phyloP scores from a whole-genome alignment of 2,888 invertebrate genomes.

The Chrysolina haemoptera region DNA sequence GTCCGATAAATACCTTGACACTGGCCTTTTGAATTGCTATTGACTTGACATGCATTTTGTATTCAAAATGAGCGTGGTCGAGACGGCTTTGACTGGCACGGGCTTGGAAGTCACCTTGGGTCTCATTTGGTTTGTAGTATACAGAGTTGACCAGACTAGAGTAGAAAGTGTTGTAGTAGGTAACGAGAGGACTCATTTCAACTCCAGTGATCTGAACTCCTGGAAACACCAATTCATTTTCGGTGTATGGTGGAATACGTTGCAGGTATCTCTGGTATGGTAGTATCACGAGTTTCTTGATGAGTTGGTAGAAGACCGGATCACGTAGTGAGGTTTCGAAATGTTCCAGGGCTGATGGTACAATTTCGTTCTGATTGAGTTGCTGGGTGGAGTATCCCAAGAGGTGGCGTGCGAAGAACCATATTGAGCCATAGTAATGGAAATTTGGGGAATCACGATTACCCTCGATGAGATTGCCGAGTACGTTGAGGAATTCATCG shows the following conservation, averaged over 20 bases:
- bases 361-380: constrained; percentile 67
- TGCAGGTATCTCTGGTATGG: constrained; percentile 76
- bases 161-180: constrained; percentile 79
- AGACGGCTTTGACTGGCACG: constrained; percentile 77
- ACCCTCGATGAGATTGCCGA: constrained; percentile 78
- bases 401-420: constrained; percentile 73
- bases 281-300: constrained; percentile 76
- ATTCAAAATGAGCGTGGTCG: constrained; percentile 78
- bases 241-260: constrained; percentile 75
- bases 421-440: constrained; percentile 70
- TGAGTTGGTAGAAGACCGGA: constrained; percentile 79
- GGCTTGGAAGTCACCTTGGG: constrained; percentile 59
- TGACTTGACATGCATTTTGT: constrained; percentile 74
- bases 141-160: constrained; percentile 75
- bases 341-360: constrained; percentile 78
- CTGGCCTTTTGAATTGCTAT: constrained; percentile 74
- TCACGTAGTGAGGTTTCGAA: constrained; percentile 78
- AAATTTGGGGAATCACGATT: constrained; percentile 76
- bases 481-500: constrained; percentile 76
- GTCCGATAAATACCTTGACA: constrained; percentile 79
- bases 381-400: constrained; percentile 70
- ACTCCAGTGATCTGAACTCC: constrained; percentile 76
- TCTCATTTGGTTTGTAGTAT: constrained; percentile 69
- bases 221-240: constrained; percentile 74
- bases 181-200: constrained; percentile 76